Base-by-base conservation (phyloP, 2,113 vertebrate species). In the Dipodomys spectabilis region DNA sequence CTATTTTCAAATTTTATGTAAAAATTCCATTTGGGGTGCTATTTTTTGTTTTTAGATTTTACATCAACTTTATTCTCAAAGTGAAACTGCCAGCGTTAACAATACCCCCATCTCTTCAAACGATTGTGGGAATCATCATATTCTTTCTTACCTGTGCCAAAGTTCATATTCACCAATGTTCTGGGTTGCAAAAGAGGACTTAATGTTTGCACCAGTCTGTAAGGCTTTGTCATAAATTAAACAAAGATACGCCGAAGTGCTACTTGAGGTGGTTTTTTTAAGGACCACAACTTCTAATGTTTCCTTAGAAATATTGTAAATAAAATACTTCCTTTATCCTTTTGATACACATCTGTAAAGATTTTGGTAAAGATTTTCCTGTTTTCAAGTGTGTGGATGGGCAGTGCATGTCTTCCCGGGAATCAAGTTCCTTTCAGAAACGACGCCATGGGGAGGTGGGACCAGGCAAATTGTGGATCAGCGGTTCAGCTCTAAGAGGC, bases 401-500 rank as follows among this genome's bases (percentile, higher is more conserved):
- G 2, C 7, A 60, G 44, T 20, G 81, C 35, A 44, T 10, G 10
- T 74, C n/a, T 44, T 20, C 44, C n/a, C 22, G 2, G 4, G 28
- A 74, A 1, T 10, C 0, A 0, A 13, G 60, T 1, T 23, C 32
- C 0, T 0, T 13, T 30, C 83, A 57, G 35, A 22, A 22, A 12
- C 13, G 64, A 10, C 23, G 8, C 45, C 28, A 2, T 39, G 8
- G 57, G 22, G 20, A 19, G 8, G 1, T 12, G 62, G 25, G 25
- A 25, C 20, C 2, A 20, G 39, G 23, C 11, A 0, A 0, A 13
- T 35, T 19, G 1, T 20, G n/a, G 49, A 18, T 30, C 16, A 3
- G 30, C 0, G 6, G 20, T 7, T 60, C 57, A 65, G 53, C 92
- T 86, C 25, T 30, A 75, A 79, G 68, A 81, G 65, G 35, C 27